phyloP scores from a whole-genome alignment of 2,888 invertebrate species.

The Drosophila neotestacea region DNA sequence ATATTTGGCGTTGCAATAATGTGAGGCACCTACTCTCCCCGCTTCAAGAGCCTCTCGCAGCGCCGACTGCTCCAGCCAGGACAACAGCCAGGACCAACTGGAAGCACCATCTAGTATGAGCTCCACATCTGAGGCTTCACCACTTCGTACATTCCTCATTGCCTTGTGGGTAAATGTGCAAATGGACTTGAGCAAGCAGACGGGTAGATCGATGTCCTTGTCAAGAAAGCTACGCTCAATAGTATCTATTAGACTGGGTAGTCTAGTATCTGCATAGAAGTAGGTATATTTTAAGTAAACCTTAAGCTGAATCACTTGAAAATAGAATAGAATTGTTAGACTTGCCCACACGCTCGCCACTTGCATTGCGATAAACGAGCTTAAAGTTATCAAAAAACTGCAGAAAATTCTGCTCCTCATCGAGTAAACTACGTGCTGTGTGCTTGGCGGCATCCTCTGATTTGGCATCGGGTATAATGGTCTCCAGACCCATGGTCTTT shows the following conservation, averaged over 20 bases:
- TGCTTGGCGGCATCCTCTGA: neutral
- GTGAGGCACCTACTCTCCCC: conserved; percentile 77
- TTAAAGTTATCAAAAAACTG: conserved; percentile 72
- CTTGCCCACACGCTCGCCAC: conserved; percentile 73
- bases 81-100: conserved; percentile 85
- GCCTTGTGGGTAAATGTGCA: conserved; percentile 86
- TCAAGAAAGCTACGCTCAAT: conserved; percentile 87
- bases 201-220: conserved; percentile 88
- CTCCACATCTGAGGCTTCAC: conserved; percentile 85
- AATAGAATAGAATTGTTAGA: neutral
- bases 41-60: conserved; percentile 86
- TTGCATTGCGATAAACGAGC: conserved; percentile 75
- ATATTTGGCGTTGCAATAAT: conserved; percentile 85
- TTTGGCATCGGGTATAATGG: conserved; percentile 34
- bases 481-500: conserved; percentile 62
- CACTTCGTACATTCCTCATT: conserved; percentile 73
- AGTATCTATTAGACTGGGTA: conserved; percentile 82
- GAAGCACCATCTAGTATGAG: conserved; percentile 86
- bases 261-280: conserved; percentile 64
- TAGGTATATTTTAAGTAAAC: neutral
- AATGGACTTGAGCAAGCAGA: conserved; percentile 88
- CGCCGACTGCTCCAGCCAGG: conserved; percentile 86
- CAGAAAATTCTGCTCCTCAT: conserved; percentile 40
- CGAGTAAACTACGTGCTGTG: conserved; percentile 31
- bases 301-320: no score